phyloP scores from a whole-genome alignment of 2,113 vertebrate species.

The Bos javanicus region DNA sequence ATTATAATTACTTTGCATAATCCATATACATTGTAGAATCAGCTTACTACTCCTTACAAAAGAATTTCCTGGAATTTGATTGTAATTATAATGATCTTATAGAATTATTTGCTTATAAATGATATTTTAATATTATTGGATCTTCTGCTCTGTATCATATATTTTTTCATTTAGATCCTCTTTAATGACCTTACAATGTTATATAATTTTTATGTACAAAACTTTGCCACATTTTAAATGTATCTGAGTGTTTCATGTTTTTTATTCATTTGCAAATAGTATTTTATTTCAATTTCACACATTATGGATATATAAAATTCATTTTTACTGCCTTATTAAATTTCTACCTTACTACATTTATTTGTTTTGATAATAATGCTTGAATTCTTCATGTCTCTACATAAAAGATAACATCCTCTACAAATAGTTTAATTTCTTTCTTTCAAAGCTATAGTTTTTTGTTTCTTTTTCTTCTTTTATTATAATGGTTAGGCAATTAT shows the following conservation, averaged over 20 bases:
- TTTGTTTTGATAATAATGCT: not conserved
- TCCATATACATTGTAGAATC: not conserved
- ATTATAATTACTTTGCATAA: not conserved
- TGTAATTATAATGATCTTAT: not conserved
- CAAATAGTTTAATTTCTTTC: not conserved
- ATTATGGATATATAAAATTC: not conserved
- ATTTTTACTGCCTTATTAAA: not conserved
- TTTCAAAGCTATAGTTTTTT: not conserved
- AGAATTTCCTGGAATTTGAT: not conserved
- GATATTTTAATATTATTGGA: not conserved
- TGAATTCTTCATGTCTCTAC: not conserved
- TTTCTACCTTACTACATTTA: not conserved
- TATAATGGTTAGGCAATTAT: not conserved
- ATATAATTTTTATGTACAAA: not conserved
- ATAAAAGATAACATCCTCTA: not conserved
- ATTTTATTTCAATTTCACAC: not conserved
- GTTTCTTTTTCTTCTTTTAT: not conserved
- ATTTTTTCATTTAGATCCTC: not conserved
- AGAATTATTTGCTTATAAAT: not conserved
- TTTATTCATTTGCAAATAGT: not conserved
- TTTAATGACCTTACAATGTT: not conserved
- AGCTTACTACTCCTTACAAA: not conserved
- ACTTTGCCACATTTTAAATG: not conserved
- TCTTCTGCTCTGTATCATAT: not conserved
- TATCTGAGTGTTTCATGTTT: not conserved